A percentile compares a stretch with the other conserved stretches of the same genome.
phyloP scores from a whole-genome alignment of 2,113 vertebrate species.

The Ameiurus melas region DNA sequence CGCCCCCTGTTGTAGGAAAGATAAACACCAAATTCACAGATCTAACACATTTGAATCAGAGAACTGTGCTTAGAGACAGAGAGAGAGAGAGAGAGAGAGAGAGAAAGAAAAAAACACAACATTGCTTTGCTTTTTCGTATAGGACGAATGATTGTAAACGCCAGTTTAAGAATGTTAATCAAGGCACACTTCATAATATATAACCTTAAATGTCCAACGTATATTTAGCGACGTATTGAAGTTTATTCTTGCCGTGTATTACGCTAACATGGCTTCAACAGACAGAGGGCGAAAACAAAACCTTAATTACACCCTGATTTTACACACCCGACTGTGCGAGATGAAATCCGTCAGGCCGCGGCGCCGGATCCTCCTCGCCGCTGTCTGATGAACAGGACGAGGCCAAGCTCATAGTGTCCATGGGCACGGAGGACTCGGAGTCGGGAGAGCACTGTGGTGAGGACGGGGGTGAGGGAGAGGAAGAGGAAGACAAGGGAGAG shows the following conservation, averaged over 20 bases:
- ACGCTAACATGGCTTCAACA: neutral
- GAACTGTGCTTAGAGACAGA: neutral
- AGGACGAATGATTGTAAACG: neutral
- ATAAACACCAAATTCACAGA: conserved; percentile 55
- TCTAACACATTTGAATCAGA: neutral
- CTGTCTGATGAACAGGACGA: conserved; percentile 78
- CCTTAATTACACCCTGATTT: no score
- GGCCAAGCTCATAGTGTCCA: conserved; percentile 72
- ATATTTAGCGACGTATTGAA: neutral
- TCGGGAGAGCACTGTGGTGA: conserved; percentile 59
- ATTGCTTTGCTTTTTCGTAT: neutral
- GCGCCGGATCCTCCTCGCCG: conserved; percentile 85
- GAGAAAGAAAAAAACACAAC: neutral
- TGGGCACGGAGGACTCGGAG: conserved; percentile 65
- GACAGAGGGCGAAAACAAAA: neutral
- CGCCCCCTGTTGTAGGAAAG: conserved; percentile 60
- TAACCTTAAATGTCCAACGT: neutral
- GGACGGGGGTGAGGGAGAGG: conserved; percentile 57
- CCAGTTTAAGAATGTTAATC: no score
- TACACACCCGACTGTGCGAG: conserved; percentile 70
- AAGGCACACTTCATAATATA: no score
- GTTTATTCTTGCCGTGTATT: neutral
- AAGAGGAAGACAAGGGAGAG: conserved; percentile 57
- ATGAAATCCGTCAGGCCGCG: conserved; percentile 80
- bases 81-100: no score